Conservation (phyloP, 1,140 invertebrate species). For the Bombus difficillimus region DNA sequence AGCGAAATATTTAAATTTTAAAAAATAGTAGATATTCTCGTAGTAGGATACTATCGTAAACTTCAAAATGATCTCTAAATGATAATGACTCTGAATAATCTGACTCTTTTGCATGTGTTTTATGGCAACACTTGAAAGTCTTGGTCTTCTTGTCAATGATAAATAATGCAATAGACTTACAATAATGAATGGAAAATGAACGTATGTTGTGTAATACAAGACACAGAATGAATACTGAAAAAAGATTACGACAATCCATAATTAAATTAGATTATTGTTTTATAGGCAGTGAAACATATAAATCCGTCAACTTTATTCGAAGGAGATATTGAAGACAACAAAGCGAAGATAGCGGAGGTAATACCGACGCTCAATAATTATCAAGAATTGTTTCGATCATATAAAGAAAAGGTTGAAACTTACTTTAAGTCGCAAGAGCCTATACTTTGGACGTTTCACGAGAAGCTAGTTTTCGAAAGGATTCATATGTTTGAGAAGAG, state of each 20-base stretch:
- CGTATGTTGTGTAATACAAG: too few species aligned
- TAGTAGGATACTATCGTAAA: too few species aligned
- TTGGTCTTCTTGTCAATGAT: too few species aligned
- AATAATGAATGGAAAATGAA: too few species aligned
- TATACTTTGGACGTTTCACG: conserved; percentile 86
- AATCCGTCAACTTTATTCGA: conserved; percentile 84
- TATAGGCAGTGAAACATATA: conserved; percentile 71
- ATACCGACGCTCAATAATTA: conserved; percentile 70
- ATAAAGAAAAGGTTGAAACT: conserved; percentile 82
- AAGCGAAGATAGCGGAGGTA: conserved; percentile 68
- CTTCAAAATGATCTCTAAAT: too few species aligned
- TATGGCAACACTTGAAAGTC: too few species aligned
- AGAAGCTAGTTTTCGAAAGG: conserved; percentile 85
- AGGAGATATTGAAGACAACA: conserved; percentile 84
- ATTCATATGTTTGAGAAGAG: conserved; percentile 84
- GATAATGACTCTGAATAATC: too few species aligned
- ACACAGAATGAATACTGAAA: too few species aligned
- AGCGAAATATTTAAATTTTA: not conserved
- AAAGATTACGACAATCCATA: too few species aligned
- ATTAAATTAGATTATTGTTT: not conserved
- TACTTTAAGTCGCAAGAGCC: conserved; percentile 84
- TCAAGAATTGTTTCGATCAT: conserved; percentile 78
- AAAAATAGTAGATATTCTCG: too few species aligned
- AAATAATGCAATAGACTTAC: too few species aligned
- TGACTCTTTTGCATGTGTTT: too few species aligned